Percentiles rank a stretch among this genome's conserved stretches.
Conservation (phyloP, 2,113 vertebrate species). For the Oenanthe melanoleuca region DNA sequence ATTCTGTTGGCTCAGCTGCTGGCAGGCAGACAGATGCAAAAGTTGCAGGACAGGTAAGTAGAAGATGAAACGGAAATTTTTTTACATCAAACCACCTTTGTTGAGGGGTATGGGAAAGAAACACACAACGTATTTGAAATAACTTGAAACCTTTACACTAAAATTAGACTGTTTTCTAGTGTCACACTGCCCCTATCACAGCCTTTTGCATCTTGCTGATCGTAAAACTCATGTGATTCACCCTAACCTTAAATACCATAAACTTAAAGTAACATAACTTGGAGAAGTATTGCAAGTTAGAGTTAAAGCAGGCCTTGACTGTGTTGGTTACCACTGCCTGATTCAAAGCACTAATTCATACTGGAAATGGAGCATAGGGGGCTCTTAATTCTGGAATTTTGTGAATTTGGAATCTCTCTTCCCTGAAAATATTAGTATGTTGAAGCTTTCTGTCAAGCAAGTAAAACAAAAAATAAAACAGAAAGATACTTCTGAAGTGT, state of each 20-base stretch:
- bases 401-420: not conserved
- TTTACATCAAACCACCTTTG: not conserved
- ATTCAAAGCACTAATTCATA: not conserved
- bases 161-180: not conserved
- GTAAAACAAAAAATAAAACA: not conserved
- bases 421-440: not conserved
- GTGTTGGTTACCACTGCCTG: not conserved
- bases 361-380: not conserved
- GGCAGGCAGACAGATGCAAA: not conserved
- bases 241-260: not conserved
- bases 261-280: not conserved
- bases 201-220: not conserved
- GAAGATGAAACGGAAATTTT: not conserved
- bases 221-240: not conserved
- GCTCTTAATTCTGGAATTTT: not conserved
- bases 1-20: not conserved
- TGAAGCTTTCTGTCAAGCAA: not conserved
- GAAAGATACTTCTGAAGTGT: slow-evolving; percentile 11
- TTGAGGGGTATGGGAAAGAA: not conserved
- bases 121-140: not conserved
- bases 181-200: not conserved
- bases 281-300: not conserved
- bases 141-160: not conserved
- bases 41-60: not conserved
- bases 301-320: not conserved